phyloP scores from a whole-genome alignment of 2,797 vertebrate species.

The Lithobates pipiens region DNA sequence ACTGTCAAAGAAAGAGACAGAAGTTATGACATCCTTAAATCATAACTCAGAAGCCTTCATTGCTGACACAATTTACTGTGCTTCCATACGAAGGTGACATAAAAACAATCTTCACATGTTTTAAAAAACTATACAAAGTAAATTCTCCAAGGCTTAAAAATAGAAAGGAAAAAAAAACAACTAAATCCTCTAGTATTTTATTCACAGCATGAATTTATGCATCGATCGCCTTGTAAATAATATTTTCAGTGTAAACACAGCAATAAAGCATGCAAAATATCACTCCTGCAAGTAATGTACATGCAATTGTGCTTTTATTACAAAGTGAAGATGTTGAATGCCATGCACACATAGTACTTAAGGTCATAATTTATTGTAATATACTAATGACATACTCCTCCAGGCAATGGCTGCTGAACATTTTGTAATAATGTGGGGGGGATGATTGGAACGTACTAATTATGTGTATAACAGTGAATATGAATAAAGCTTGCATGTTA shows the following conservation, averaged over 20 bases:
- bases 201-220: slow-evolving; percentile 44
- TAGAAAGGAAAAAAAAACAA: slow-evolving; percentile 21
- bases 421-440: slow-evolving; percentile 47
- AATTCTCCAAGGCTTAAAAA: slow-evolving; percentile 44
- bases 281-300: slow-evolving; percentile 14
- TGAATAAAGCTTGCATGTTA: slow-evolving; percentile 11
- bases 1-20: slow-evolving; percentile 34
- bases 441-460: slow-evolving; percentile 39
- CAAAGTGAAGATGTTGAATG: slow-evolving; percentile 40
- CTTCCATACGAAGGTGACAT: slow-evolving; percentile 36
- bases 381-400: slow-evolving; percentile 48
- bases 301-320: slow-evolving; percentile 22
- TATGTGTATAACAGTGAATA: slow-evolving; percentile 27
- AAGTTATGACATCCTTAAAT: slow-evolving; percentile 41
- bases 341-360: slow-evolving; percentile 16
- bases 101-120: slow-evolving; percentile 53
- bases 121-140: slow-evolving; percentile 51
- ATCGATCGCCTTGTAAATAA: slow-evolving; percentile 41
- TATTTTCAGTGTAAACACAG: slow-evolving; percentile 28
- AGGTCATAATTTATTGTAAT: slow-evolving; percentile 46
- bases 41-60: slow-evolving; percentile 32
- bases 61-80: slow-evolving; percentile 44
- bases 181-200: slow-evolving; percentile 41
- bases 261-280: slow-evolving; percentile 34
- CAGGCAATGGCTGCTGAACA: slow-evolving; percentile 21